Conservation (phyloP, 2,113 vertebrate genomes). For the Vidua chalybeata region DNA sequence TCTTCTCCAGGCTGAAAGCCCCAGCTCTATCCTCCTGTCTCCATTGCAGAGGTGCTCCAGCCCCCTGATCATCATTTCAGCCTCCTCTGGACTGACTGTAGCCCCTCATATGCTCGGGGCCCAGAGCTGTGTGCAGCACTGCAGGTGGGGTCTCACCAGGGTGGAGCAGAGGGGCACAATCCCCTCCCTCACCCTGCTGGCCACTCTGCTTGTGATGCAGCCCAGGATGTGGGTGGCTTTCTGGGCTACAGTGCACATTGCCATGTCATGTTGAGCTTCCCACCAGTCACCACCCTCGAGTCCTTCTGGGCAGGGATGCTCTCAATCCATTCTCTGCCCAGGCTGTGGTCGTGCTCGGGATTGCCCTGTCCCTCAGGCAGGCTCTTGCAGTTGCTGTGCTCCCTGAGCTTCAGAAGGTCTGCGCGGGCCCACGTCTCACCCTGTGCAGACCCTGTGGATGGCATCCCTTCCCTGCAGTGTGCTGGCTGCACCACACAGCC, state of each 20-base stretch:
- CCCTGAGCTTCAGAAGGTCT: neutral
- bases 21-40: neutral
- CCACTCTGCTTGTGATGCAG: neutral
- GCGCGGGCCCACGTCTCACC: neutral
- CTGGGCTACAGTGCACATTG: neutral
- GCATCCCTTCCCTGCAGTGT: neutral
- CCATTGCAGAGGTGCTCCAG: neutral
- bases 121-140: neutral
- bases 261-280: neutral
- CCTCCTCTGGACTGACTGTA: neutral
- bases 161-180: neutral
- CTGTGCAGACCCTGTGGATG: neutral
- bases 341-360: neutral
- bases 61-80: neutral
- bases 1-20: neutral
- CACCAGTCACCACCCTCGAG: accelerated
- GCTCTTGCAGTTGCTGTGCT: neutral
- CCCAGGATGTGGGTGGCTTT: neutral
- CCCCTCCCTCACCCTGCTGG: neutral
- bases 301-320: neutral
- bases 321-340: neutral
- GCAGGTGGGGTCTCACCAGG: neutral
- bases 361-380: neutral
- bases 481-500: neutral
- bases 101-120: accelerated